Conservation (phyloP, 2,113 vertebrate species). For the Crotalus tigris region DNA sequence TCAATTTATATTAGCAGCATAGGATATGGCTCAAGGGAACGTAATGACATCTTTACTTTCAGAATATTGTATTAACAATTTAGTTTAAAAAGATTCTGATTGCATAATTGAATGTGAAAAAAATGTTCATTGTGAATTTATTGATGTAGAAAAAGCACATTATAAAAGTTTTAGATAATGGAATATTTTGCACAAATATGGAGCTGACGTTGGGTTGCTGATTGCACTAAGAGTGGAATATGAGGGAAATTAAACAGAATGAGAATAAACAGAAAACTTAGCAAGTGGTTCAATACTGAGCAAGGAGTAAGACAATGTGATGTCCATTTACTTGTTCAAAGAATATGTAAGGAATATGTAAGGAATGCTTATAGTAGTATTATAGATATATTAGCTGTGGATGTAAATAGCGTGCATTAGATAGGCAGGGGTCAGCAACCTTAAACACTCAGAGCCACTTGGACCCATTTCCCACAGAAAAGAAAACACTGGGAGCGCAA, state of each 20-base stretch:
- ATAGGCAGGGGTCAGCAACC: no score
- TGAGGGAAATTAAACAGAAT: neutral
- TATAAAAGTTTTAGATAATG: neutral
- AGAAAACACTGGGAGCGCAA: no score
- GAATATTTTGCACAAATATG: neutral
- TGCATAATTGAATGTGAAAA: neutral
- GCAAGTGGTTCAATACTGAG: neutral
- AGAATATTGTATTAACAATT: neutral
- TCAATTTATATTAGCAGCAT: slow-evolving; percentile 36
- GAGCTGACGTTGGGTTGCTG: neutral
- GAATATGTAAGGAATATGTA: neutral
- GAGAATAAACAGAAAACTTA: neutral
- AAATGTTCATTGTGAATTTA: neutral
- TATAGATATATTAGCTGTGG: neutral
- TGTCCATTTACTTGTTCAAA: neutral
- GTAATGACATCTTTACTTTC: slow-evolving; percentile 1
- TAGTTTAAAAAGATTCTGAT: neutral
- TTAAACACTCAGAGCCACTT: no score
- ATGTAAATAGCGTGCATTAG: neutral
- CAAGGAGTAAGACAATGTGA: neutral
- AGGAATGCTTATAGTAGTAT: neutral
- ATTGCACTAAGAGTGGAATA: neutral
- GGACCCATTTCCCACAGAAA: no score
- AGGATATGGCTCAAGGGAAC: slow-evolving; percentile 30
- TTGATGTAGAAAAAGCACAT: neutral